Conservation (phyloP, 2,113 vertebrate species). For the Ia io region DNA sequence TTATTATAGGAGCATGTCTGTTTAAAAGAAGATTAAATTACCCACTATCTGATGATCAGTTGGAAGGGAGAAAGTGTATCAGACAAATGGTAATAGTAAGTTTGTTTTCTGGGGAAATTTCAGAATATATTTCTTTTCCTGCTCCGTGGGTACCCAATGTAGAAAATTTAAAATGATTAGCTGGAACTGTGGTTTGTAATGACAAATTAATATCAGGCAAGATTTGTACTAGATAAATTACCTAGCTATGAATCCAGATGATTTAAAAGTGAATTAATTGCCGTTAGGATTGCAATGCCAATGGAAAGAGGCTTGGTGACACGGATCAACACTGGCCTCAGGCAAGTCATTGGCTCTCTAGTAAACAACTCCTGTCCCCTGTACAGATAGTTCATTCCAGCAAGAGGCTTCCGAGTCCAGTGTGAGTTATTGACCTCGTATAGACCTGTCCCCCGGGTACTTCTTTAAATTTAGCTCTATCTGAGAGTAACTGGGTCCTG, state of each 20-base stretch:
- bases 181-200: not conserved
- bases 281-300: not conserved
- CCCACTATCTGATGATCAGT: not conserved
- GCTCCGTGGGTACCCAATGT: not conserved
- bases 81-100: not conserved
- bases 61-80: not conserved
- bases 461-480: constrained; percentile 8
- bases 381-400: not conserved
- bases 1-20: not conserved
- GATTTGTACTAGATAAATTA: not conserved
- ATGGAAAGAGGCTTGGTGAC: not conserved
- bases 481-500: constrained; percentile 7
- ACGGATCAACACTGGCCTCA: not conserved
- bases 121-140: not conserved
- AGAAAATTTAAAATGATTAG: not conserved
- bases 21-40: constrained; percentile 19
- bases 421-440: constrained; percentile 30
- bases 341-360: not conserved
- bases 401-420: not conserved
- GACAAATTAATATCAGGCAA: not conserved
- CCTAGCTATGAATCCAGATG: not conserved
- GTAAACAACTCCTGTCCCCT: not conserved
- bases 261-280: constrained; percentile 18
- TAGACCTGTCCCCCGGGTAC: not conserved
- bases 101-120: constrained; percentile 4